Percentiles rank a stretch among this genome's conserved stretches.
These are phyloP conservation scores for Myotis lucifugus DNA, from an alignment of 2,113 vertebrate species.

Conservation along the genomic window DNA sequence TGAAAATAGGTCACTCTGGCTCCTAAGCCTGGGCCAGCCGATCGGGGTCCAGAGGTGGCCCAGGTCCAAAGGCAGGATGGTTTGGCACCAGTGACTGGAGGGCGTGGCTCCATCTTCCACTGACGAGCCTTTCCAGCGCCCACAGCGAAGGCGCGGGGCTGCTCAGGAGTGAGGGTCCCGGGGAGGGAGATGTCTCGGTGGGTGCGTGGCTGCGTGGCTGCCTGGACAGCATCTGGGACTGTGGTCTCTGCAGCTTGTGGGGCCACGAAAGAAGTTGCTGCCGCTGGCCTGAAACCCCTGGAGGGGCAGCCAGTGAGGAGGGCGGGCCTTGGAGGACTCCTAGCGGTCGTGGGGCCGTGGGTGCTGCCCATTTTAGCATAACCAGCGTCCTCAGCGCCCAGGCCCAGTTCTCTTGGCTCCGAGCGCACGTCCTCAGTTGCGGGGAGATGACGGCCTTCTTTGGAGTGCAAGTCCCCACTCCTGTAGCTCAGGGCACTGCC, in stretches of 20 bases:
- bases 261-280: background rate
- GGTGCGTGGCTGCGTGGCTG: background rate
- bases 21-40: background rate
- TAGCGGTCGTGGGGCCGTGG: background rate
- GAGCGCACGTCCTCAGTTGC: background rate
- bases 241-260: background rate
- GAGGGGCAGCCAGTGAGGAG: background rate
- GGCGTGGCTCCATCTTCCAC: background rate
- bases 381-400: background rate
- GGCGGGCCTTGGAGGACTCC: background rate
- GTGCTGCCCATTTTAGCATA: background rate
- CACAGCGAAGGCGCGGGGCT: fast-evolving
- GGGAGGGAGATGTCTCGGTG: background rate
- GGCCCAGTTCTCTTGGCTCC: no score
- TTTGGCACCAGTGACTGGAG: background rate
- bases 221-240: background rate
- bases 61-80: background rate
- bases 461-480: background rate
- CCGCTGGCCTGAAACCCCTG: background rate
- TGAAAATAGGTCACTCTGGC: background rate
- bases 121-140: background rate
- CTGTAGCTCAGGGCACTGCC: background rate
- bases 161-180: background rate
- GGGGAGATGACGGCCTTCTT: background rate
- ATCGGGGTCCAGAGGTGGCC: background rate